A percentile compares a stretch with the other conserved stretches of the same genome.
phyloP scores from a whole-genome alignment of 2,888 invertebrate species.

The Drosophila atripex region DNA sequence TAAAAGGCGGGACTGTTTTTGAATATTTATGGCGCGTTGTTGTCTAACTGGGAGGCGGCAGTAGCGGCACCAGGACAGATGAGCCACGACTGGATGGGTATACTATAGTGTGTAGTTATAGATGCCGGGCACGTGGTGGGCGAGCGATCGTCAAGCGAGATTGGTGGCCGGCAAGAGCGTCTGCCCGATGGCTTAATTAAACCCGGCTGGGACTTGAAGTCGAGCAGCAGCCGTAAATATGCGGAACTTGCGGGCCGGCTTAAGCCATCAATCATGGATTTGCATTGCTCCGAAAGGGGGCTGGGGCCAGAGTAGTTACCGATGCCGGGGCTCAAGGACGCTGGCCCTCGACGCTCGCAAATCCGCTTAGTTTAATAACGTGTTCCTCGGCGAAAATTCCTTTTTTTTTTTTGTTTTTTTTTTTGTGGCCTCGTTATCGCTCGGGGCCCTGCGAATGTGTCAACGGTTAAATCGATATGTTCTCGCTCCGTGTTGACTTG shows the following conservation, averaged over 20 bases:
- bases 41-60: conserved; percentile 40
- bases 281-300: conserved; percentile 17
- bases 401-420: too few species aligned
- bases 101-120: conserved; percentile 13
- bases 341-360: conserved; percentile 45
- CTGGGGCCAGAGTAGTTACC: background rate
- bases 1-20: conserved; percentile 36
- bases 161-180: conserved; percentile 26
- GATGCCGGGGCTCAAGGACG: conserved; percentile 56
- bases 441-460: conserved; percentile 57
- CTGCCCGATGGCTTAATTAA: conserved; percentile 62
- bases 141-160: conserved; percentile 61
- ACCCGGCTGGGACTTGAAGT: conserved; percentile 32
- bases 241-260: conserved; percentile 41
- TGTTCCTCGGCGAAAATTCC: conserved; percentile 27
- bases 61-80: conserved; percentile 5
- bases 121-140: conserved; percentile 64
- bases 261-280: conserved; percentile 63
- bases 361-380: conserved; percentile 64
- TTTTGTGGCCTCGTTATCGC: conserved; percentile 33
- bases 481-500: conserved; percentile 51
- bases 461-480: conserved; percentile 73
- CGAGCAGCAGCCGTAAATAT: conserved; percentile 18
- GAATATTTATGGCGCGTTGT: conserved; percentile 70
- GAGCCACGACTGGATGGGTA: conserved; percentile 39